A percentile compares a stretch with the other conserved stretches of the same genome.
phyloP scores from a whole-genome alignment of 2,113 vertebrate species.

The Coptodon rendalli region DNA sequence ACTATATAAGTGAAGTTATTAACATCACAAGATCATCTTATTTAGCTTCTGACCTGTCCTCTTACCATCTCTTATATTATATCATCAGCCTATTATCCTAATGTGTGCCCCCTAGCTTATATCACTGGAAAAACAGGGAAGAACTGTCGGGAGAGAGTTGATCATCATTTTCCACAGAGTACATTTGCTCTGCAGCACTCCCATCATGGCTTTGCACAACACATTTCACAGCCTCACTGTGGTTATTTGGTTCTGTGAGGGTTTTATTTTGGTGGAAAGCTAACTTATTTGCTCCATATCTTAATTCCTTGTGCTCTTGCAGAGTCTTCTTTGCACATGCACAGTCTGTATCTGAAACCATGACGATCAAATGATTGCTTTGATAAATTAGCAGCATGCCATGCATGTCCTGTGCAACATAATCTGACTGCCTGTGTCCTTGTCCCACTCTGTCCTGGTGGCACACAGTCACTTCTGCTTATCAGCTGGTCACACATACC shows the following conservation, averaged over 20 bases:
- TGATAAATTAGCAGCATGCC: background rate
- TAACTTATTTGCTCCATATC: background rate
- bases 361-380: background rate
- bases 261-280: background rate
- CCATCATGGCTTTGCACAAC: background rate
- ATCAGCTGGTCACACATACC: constrained; percentile 20
- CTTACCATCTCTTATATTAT: background rate
- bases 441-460: constrained; percentile 20
- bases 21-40: background rate
- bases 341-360: background rate
- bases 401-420: background rate
- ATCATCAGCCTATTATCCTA: background rate
- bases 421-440: background rate
- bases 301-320: background rate
- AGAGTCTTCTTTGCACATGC: background rate
- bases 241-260: background rate
- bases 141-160: background rate
- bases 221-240: background rate
- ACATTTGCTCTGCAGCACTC: background rate
- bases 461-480: constrained; percentile 33
- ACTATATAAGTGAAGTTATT: background rate
- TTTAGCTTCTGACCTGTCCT: background rate
- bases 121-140: background rate
- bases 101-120: background rate
- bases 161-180: background rate